phyloP scores from a whole-genome alignment of 2,797 vertebrate species.

The Mormyrops attenuatus region DNA sequence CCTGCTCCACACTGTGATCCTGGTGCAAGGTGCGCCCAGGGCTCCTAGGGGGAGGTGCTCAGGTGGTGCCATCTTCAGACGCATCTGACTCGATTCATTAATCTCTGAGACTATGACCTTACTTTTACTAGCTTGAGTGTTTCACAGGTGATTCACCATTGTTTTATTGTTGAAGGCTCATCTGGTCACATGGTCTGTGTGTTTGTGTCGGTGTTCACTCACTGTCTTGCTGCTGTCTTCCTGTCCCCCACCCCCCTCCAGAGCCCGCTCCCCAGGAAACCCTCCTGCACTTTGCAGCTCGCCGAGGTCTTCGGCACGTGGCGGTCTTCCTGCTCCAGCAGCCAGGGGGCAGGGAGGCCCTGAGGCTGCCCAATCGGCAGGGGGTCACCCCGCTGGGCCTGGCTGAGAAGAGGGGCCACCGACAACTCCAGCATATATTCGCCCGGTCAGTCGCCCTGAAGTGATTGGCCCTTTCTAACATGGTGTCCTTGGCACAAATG shows the following conservation, averaged over 20 bases:
- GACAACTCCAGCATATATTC: constrained; percentile 68
- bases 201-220: neutral
- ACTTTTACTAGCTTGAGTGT: neutral
- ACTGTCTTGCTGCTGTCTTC: neutral
- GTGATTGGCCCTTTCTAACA: neutral
- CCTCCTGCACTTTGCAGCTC: constrained; percentile 84
- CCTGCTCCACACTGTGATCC: neutral
- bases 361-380: constrained; percentile 75
- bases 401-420: constrained; percentile 72
- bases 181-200: neutral
- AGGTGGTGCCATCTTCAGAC: neutral
- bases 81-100: neutral
- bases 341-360: constrained; percentile 75
- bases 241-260: constrained; percentile 38
- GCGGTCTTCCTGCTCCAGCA: constrained; percentile 78
- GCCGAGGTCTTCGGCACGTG: constrained; percentile 77
- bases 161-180: neutral
- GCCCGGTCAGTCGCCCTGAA: constrained; percentile 62
- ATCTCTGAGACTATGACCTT: neutral
- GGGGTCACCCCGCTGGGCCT: constrained; percentile 76
- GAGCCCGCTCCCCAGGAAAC: constrained; percentile 82
- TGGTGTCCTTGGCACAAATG: neutral
- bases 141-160: neutral
- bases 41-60: neutral
- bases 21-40: neutral